Conservation (phyloP, 1,140 invertebrate species). For the Hormaphis cornu region DNA sequence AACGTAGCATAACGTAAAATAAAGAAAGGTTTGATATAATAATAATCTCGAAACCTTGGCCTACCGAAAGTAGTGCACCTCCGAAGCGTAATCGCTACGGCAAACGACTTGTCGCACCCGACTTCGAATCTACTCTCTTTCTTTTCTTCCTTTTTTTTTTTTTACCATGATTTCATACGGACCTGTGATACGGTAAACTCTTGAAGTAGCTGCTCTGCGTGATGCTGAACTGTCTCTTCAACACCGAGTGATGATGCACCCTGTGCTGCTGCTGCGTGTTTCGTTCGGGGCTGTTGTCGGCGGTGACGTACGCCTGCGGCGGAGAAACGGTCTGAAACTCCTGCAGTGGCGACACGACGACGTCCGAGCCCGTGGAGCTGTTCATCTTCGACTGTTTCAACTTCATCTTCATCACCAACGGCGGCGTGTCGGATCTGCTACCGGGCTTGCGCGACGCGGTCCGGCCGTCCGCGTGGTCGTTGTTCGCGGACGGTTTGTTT, state of each 20-base stretch:
- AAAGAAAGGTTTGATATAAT: no score
- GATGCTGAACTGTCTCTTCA: conserved; percentile 6
- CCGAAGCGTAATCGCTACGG: no score
- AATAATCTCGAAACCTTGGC: no score
- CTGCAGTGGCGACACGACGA: neutral
- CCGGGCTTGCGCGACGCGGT: neutral
- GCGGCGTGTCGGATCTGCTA: neutral
- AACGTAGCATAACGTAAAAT: no score
- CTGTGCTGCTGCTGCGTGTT: neutral
- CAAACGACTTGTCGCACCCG: no score
- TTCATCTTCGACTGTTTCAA: conserved; percentile 8
- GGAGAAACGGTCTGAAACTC: neutral
- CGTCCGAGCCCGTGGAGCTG: neutral
- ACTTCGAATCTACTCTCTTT: no score
- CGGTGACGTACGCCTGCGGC: neutral
- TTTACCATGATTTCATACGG: no score
- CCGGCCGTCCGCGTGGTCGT: neutral
- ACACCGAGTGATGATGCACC: neutral
- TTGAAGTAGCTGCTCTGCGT: conserved; percentile 7
- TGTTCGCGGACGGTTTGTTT: neutral
- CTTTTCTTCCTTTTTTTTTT: no score
- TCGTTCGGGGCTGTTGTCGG: conserved; percentile 9
- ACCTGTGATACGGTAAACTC: conserved; percentile 16
- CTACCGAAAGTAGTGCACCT: no score
- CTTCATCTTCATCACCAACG: conserved; percentile 15